phyloP scores from a whole-genome alignment of 1,140 invertebrate species.

The Brachionus koreanus region DNA sequence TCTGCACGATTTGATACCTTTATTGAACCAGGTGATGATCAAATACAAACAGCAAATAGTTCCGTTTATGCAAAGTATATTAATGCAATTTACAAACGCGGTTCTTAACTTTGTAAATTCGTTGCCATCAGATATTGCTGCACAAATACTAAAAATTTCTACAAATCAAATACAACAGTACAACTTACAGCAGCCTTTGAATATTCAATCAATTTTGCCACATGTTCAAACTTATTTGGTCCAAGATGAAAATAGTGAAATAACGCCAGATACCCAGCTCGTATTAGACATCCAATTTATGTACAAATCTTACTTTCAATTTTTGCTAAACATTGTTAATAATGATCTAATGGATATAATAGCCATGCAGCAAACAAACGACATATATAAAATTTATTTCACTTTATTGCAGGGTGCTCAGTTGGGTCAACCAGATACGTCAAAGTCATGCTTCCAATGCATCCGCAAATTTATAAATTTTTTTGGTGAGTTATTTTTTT shows the following conservation, averaged over 20 bases:
- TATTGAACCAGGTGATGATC: slow-evolving; percentile 64
- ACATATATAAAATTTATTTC: slow-evolving; percentile 43
- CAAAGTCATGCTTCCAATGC: slow-evolving; percentile 17
- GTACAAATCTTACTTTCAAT: slow-evolving; percentile 42
- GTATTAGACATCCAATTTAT: slow-evolving; percentile 31
- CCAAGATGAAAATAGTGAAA: slow-evolving; percentile 32
- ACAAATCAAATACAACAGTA: slow-evolving; percentile 17
- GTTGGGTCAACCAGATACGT: slow-evolving; percentile 20
- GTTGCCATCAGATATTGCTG: background rate
- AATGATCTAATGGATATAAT: slow-evolving; percentile 39
- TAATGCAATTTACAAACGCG: slow-evolving; percentile 50
- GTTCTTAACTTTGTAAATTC: slow-evolving; percentile 31
- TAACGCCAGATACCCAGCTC: slow-evolving; percentile 17
- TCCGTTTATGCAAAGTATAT: background rate
- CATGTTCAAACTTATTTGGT: slow-evolving; percentile 6
- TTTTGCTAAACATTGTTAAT: slow-evolving; percentile 24
- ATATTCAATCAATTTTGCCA: slow-evolving; percentile 6
- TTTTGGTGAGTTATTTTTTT: slow-evolving; percentile 9
- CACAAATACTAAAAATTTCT: slow-evolving; percentile 3
- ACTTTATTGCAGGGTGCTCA: slow-evolving; percentile 35
- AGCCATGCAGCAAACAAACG: background rate
- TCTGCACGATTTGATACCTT: slow-evolving; percentile 64
- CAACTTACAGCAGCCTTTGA: background rate
- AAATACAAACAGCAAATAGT: slow-evolving; percentile 61
- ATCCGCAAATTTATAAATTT: slow-evolving; percentile 6